These are phyloP conservation scores for Stenopsyche tienmushanensis DNA, from an alignment of 1,140 invertebrate species.

Conservation along the genomic window DNA sequence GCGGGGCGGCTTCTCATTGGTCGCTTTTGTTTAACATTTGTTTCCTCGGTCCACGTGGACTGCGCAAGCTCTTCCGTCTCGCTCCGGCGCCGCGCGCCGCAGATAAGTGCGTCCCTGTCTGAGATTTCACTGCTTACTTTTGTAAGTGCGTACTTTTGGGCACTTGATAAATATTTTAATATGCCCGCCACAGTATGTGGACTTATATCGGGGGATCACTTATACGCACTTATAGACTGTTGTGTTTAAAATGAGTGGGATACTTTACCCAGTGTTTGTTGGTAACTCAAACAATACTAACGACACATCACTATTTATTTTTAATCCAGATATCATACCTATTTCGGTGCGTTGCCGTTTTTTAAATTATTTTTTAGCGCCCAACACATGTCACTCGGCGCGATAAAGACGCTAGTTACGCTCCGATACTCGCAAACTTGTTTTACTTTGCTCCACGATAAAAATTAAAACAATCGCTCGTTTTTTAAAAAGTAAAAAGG, in stretches of 20 bases:
- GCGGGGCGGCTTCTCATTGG: slow-evolving; percentile 36
- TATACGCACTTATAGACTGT: slow-evolving; percentile 12
- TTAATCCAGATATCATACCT: too few species aligned
- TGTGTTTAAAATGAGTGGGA: slow-evolving; percentile 15
- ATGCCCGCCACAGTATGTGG: slow-evolving; percentile 29
- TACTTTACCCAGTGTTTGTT: slow-evolving; percentile 13
- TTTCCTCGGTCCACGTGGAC: slow-evolving; percentile 38
- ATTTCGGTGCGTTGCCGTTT: too few species aligned
- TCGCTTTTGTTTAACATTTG: slow-evolving; percentile 39
- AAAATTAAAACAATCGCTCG: too few species aligned
- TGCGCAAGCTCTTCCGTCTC: slow-evolving; percentile 22
- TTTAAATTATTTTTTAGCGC: too few species aligned
- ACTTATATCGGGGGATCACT: slow-evolving; percentile 21
- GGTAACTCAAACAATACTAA: too few species aligned
- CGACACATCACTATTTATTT: too few species aligned
- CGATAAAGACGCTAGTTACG: too few species aligned
- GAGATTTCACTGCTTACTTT: slow-evolving; percentile 35
- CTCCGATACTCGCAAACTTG: too few species aligned
- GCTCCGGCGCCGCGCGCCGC: background rate
- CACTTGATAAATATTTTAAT: slow-evolving; percentile 42
- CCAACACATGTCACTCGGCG: too few species aligned
- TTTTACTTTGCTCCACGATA: too few species aligned
- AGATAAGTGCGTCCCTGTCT: slow-evolving; percentile 22
- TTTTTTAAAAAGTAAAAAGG: too few species aligned
- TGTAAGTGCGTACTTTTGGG: slow-evolving; percentile 37